Evolutionary conservation across 2,797 vertebrate species (phyloP).

Genomic region (Mionectes olivaceus): DNA sequence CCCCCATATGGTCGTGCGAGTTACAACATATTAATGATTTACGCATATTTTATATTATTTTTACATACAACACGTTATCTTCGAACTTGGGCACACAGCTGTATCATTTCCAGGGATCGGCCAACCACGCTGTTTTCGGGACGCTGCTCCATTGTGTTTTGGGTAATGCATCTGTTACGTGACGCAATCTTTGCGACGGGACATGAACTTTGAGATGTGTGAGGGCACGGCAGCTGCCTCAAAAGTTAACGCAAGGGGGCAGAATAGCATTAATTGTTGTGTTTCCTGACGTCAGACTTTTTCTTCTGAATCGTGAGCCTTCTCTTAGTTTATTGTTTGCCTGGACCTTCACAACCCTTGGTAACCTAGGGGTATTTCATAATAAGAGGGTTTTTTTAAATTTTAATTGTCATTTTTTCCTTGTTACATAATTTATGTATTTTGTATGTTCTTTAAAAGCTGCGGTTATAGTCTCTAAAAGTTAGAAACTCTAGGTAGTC

Average conservation of each 20-base stretch:
- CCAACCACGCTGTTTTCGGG: background rate
- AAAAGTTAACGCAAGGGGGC: constrained; percentile 49
- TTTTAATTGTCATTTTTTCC: background rate
- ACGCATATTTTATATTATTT: background rate
- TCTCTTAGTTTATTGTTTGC: background rate
- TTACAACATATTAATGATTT: background rate
- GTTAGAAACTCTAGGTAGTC: background rate
- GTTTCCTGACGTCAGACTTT: constrained; percentile 42
- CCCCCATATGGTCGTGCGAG: background rate
- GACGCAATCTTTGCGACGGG: background rate
- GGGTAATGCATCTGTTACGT: background rate
- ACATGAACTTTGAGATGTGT: background rate
- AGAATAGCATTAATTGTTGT: constrained; percentile 57
- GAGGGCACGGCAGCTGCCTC: background rate
- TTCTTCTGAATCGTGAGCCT: background rate
- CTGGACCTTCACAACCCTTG: background rate
- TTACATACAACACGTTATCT: background rate
- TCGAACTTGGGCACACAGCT: background rate
- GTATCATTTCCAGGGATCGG: background rate
- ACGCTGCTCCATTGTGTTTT: background rate
- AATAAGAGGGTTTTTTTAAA: background rate
- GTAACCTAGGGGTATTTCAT: background rate
- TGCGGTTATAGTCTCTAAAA: background rate
- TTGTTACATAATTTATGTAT: background rate
- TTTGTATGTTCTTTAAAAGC: background rate